Percentiles rank a stretch among this genome's conserved stretches.
phyloP scores from a whole-genome alignment of 2,888 invertebrate species.

The Dioctria rufipes region DNA sequence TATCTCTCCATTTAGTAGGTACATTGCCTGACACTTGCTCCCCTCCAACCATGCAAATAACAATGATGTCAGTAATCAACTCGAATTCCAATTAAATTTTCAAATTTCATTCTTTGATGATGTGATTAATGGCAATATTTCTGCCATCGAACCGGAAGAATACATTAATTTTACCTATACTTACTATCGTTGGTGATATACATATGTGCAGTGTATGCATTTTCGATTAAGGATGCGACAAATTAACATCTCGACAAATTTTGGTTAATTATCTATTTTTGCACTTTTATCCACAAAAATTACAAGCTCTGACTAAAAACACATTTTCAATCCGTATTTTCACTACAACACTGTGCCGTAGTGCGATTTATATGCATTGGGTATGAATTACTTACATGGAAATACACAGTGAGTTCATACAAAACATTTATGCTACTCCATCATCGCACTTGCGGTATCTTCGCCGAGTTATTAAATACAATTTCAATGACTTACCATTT shows the following conservation, averaged over 20 bases:
- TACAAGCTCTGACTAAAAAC: background rate
- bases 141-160: background rate
- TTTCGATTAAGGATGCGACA: background rate
- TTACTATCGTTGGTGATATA: too few species aligned
- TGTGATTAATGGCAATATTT: slow-evolving; percentile 28
- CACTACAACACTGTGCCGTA: background rate
- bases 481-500: slow-evolving; percentile 40
- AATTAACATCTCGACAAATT: background rate
- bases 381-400: too few species aligned
- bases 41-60: too few species aligned
- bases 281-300: background rate
- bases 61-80: too few species aligned
- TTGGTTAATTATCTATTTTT: background rate
- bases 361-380: background rate
- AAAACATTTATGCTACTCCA: background rate
- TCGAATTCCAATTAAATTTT: slow-evolving; percentile 16
- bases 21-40: too few species aligned
- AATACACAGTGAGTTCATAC: too few species aligned
- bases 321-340: background rate
- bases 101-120: slow-evolving; percentile 5
- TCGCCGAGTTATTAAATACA: background rate
- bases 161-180: too few species aligned
- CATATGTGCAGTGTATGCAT: too few species aligned
- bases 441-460: background rate
- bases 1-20: too few species aligned